Base-by-base conservation (phyloP, 37 sponge, comb jelly and placozoan species). In the Crambe crambe region DNA sequence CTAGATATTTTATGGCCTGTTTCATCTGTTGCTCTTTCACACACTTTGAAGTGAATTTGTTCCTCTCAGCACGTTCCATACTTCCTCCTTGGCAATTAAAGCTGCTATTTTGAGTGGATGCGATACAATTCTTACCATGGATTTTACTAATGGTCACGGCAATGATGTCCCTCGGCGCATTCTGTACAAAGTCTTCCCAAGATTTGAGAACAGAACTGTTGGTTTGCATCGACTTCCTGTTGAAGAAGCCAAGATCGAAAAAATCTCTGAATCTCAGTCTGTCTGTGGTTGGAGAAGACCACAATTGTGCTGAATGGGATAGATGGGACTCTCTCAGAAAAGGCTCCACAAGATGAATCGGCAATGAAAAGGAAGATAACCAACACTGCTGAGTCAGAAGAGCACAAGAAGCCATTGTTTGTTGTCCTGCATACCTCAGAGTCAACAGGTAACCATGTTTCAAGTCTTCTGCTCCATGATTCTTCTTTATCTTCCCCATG, bases 371-470 rank as follows among this genome's bases (percentile, higher is more conserved):
- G 1, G 65, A 37, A 5, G 72, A 21, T 10, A 73, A 21, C 86
- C 87, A 80, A 61, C 74, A 77, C 40, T 79, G 86, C 41, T 78
- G 72, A 3, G 71, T 67, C 15, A 78, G 38, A 18, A 85, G 26
- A 2, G 56, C 77, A 75, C 84, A 30, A 0, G 76, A 22, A 0
- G 77, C 85, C 6, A 77, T 77, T 26, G 59, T 32, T 62, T 69
- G 78, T 44, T 85, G 85, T 34, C 85, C 85, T 12, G 85, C 59
- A 59, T 72, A 85, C 37, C 26, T 32, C 62, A 85, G 71, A 18
- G 85, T 85, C 26, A 85, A 40, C 15, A 85, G 37, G 30, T 71
- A 71, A 18, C 85, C 84, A 9, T 68, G 68, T 30, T 32, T 25
- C 15, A 6, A 26, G n/a, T n/a, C n/a, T n/a, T n/a, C n/a, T n/a